Evolutionary conservation across 2,797 vertebrate genomes (phyloP).

Genomic region (Buceros bicornis): DNA sequence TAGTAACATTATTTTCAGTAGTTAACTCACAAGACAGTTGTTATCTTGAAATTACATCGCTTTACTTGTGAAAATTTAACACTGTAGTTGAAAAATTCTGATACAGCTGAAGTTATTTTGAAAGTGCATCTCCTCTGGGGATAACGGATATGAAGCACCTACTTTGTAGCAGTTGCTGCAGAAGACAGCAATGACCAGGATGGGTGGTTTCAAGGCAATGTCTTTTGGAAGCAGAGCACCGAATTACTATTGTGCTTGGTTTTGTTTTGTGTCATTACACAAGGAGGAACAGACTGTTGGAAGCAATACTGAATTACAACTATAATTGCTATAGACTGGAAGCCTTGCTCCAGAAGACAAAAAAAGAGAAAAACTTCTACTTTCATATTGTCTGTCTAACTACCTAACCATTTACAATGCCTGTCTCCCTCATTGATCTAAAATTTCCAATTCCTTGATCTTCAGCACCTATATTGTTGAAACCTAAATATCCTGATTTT

Average conservation of each 20-base stretch:
- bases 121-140: neutral
- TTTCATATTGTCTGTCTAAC: neutral
- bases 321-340: neutral
- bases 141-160: accelerated
- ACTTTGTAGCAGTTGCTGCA: neutral
- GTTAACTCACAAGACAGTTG: neutral
- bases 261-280: neutral
- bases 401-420: neutral
- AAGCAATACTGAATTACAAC: neutral
- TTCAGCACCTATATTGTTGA: neutral
- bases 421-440: neutral
- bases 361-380: neutral
- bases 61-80: neutral
- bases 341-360: neutral
- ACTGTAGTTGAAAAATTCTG: neutral
- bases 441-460: neutral
- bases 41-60: neutral
- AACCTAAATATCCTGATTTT: neutral
- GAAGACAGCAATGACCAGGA: neutral
- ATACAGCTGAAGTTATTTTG: neutral
- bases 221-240: neutral
- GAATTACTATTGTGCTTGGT: neutral
- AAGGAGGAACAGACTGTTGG: neutral
- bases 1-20: neutral
- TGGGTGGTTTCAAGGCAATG: neutral